Evolutionary conservation across 1,140 invertebrate species (phyloP).

Genomic region (Heliothis virescens): DNA sequence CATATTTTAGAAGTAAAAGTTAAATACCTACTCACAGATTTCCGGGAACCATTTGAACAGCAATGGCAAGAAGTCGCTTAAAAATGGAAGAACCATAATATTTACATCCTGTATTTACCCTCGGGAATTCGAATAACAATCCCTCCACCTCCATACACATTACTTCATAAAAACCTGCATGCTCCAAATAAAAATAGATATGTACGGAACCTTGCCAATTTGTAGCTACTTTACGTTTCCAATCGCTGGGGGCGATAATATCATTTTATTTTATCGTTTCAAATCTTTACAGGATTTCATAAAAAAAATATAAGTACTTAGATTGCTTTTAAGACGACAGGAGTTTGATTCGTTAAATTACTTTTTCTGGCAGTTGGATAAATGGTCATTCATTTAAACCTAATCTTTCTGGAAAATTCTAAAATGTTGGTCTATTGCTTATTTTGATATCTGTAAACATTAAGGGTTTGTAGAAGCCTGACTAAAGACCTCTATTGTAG

Average conservation of each 20-base stretch:
- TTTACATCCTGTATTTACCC: constrained; percentile 40
- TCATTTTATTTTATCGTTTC: constrained; percentile 48
- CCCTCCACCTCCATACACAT: constrained; percentile 43
- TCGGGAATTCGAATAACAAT: constrained; percentile 62
- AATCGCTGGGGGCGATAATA: constrained; percentile 42
- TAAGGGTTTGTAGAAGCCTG: no score
- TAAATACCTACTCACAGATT: no score
- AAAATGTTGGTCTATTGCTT: no score
- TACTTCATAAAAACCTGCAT: constrained; percentile 22
- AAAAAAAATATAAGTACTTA: neutral
- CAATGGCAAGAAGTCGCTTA: no score
- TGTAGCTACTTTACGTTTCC: constrained; percentile 34
- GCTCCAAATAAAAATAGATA: constrained; percentile 62
- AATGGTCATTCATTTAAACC: no score
- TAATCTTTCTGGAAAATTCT: no score
- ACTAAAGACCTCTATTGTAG: no score
- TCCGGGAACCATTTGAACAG: no score
- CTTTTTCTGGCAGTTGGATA: no score
- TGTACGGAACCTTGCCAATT: constrained; percentile 55
- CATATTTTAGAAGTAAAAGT: no score
- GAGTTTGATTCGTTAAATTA: no score
- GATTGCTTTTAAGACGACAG: neutral
- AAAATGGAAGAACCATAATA: neutral
- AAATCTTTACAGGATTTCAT: constrained; percentile 12
- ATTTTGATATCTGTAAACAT: no score